Evolutionary conservation across 2,797 vertebrate species (phyloP).

Genomic region (Microtus agrestis): DNA sequence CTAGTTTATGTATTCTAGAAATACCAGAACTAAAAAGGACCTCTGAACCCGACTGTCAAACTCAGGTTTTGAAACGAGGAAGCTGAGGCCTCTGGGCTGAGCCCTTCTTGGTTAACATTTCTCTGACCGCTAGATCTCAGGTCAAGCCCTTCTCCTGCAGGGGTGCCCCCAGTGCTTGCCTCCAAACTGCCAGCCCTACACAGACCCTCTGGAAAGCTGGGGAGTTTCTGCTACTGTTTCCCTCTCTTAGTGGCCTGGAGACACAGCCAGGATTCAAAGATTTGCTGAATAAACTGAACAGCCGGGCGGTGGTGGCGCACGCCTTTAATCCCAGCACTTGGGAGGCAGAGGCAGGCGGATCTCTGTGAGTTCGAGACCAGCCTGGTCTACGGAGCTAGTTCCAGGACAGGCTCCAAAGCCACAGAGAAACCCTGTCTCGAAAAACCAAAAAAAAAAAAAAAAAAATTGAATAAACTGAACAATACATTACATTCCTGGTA

Average conservation of each 20-base stretch:
- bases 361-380: too few species aligned
- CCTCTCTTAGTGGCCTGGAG: neutral
- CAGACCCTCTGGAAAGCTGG: neutral
- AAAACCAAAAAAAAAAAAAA: too few species aligned
- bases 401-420: too few species aligned
- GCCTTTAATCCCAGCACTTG: too few species aligned
- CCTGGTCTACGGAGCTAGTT: too few species aligned
- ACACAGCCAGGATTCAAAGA: neutral
- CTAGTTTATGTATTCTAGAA: neutral
- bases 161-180: neutral
- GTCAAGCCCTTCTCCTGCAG: neutral
- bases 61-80: neutral
- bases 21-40: neutral
- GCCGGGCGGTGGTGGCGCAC: too few species aligned
- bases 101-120: neutral
- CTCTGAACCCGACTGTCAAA: neutral
- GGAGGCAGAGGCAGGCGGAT: too few species aligned
- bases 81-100: neutral
- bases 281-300: constrained; percentile 26
- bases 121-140: constrained; percentile 10
- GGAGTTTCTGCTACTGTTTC: neutral
- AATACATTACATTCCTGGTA: neutral
- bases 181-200: neutral
- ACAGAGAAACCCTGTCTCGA: too few species aligned
- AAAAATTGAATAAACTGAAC: constrained; percentile 13